A percentile compares a stretch with the other conserved stretches of the same genome.
Evolutionary conservation across 1,140 invertebrate species (phyloP).

Genomic region (Heliothis virescens): DNA sequence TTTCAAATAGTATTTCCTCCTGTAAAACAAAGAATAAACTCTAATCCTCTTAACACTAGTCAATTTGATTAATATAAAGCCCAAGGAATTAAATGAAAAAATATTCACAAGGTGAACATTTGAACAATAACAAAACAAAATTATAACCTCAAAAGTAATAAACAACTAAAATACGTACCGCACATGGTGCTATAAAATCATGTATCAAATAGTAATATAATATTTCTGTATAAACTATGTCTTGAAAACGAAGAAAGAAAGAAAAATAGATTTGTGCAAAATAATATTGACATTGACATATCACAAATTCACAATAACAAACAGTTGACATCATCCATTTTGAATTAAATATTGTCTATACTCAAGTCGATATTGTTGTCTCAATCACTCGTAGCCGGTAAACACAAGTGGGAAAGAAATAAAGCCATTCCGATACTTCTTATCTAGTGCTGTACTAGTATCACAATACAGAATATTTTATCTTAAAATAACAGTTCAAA

Average conservation of each 20-base stretch:
- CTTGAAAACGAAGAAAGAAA: background rate
- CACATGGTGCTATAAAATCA: conserved; percentile 3
- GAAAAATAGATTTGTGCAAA: background rate
- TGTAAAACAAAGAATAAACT: too few relatives aligned
- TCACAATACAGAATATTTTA: too few relatives aligned
- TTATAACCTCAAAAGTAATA: conserved; percentile 19
- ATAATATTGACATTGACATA: conserved; percentile 26
- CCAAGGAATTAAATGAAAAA: too few relatives aligned
- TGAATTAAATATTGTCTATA: background rate
- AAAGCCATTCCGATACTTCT: too few relatives aligned
- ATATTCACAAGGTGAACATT: too few relatives aligned
- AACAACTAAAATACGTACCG: background rate
- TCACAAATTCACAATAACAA: conserved; percentile 11
- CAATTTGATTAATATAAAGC: too few relatives aligned
- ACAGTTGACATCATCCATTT: background rate
- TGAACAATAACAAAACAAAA: conserved; percentile 32
- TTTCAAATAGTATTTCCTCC: too few relatives aligned
- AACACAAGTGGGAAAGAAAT: too few relatives aligned
- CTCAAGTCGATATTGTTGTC: background rate
- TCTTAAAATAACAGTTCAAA: too few relatives aligned
- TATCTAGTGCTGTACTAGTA: too few relatives aligned
- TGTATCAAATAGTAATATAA: background rate
- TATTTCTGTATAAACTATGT: background rate
- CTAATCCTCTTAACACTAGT: too few relatives aligned
- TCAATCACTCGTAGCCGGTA: background rate